Evolutionary conservation across 2,113 vertebrate species (phyloP).

Genomic region (Gadus macrocephalus): DNA sequence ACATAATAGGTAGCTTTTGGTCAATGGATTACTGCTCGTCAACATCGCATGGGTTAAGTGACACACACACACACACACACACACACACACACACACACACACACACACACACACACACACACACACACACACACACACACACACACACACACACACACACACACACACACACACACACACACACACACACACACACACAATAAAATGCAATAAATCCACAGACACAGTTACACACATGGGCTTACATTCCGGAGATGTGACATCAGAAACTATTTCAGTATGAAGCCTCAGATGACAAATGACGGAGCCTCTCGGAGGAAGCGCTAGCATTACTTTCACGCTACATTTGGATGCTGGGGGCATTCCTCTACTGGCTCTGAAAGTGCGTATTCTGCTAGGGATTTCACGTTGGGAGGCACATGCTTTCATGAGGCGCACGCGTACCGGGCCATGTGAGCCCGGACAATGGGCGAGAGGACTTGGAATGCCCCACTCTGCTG

Average conservation of each 20-base stretch:
- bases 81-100: background rate
- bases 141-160: background rate
- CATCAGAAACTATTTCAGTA: conserved; percentile 34
- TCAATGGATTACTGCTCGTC: background rate
- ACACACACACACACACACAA: background rate
- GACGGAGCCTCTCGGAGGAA: conserved; percentile 41
- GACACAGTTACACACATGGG: conserved; percentile 19
- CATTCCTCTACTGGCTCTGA: conserved; percentile 47
- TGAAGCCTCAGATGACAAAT: conserved; percentile 46
- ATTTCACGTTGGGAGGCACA: conserved; percentile 21
- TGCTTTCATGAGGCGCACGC: conserved; percentile 29
- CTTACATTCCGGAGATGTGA: conserved; percentile 47
- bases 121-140: background rate
- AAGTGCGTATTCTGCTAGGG: conserved; percentile 37
- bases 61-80: background rate
- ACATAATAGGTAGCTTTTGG: conserved; percentile 9
- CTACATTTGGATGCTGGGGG: conserved; percentile 44
- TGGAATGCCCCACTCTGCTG: conserved; percentile 38
- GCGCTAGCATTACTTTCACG: conserved; percentile 46
- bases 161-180: background rate
- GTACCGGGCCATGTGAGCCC: conserved; percentile 26
- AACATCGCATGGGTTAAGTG: too few species aligned
- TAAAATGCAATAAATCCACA: conserved; percentile 5
- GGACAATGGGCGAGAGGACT: conserved; percentile 41
- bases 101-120: background rate